phyloP scores from a whole-genome alignment of 1,140 invertebrate species.

The Argopecten irradians region DNA sequence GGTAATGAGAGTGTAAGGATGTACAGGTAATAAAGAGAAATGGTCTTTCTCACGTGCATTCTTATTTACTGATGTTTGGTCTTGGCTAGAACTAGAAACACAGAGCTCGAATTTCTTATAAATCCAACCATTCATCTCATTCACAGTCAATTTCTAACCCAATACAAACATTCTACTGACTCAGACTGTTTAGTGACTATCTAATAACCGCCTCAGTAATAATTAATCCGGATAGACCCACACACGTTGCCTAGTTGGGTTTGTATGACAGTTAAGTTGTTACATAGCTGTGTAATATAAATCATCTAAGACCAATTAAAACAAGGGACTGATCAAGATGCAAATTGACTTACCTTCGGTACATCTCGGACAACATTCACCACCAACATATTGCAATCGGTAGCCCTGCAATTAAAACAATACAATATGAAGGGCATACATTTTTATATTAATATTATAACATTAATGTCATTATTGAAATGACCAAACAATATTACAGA shows the following conservation, averaged over 20 bases:
- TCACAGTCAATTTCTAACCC: not conserved
- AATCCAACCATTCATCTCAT: not conserved
- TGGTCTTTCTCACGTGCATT: not conserved
- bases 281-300: not conserved
- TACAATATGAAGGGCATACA: no score
- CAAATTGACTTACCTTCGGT: constrained; percentile 71
- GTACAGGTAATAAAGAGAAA: not conserved
- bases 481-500: no score
- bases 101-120: not conserved
- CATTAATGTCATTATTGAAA: no score
- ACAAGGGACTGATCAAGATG: no score
- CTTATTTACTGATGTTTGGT: not conserved
- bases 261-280: not conserved
- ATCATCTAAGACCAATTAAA: not conserved
- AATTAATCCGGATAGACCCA: not conserved
- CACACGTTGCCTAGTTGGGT: not conserved
- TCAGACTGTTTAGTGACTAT: not conserved
- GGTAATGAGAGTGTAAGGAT: not conserved
- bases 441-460: no score
- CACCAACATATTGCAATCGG: constrained; percentile 83
- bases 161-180: not conserved
- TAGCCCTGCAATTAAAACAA: constrained; percentile 80
- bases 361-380: constrained; percentile 91
- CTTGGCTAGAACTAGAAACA: not conserved
- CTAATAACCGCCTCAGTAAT: not conserved